Evolutionary conservation across 2,113 vertebrate species (phyloP).

Genomic region (Hipposideros armiger): DNA sequence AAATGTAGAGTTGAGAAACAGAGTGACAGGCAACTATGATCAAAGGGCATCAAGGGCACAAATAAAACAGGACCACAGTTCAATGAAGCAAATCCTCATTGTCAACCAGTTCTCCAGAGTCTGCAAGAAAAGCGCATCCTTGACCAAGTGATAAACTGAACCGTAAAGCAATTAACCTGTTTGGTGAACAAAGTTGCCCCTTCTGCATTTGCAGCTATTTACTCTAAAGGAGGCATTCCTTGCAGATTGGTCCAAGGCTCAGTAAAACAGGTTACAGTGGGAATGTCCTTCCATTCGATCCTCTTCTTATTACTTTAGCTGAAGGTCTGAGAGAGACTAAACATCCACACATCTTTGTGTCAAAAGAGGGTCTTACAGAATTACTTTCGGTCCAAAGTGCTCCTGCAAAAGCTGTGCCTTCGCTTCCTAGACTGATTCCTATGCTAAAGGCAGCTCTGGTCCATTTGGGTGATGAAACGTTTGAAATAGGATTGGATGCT

Average conservation of each 20-base stretch:
- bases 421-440: conserved; percentile 88
- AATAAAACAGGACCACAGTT: conserved; percentile 69
- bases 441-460: conserved; percentile 89
- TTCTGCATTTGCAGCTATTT: conserved; percentile 89
- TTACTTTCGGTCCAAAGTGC: conserved; percentile 87
- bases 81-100: conserved; percentile 79
- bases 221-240: conserved; percentile 90
- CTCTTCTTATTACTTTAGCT: conserved; percentile 90
- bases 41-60: conserved; percentile 75
- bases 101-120: conserved; percentile 67
- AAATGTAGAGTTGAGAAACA: conserved; percentile 30
- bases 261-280: conserved; percentile 90
- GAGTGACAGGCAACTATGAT: conserved; percentile 74
- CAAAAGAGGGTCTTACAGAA: conserved; percentile 90
- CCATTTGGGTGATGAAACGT: conserved; percentile 87
- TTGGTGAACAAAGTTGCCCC: conserved; percentile 79
- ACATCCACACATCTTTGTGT: conserved; percentile 91
- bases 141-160: conserved; percentile 86
- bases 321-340: conserved; percentile 91
- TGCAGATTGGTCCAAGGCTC: conserved; percentile 92
- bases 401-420: conserved; percentile 87
- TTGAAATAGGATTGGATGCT: conserved; percentile 88
- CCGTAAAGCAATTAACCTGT: conserved; percentile 66
- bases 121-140: conserved; percentile 78
- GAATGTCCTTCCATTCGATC: conserved; percentile 90